Evolutionary conservation across 2,888 invertebrate genomes (phyloP).

Genomic region (Mystacides longicornis): DNA sequence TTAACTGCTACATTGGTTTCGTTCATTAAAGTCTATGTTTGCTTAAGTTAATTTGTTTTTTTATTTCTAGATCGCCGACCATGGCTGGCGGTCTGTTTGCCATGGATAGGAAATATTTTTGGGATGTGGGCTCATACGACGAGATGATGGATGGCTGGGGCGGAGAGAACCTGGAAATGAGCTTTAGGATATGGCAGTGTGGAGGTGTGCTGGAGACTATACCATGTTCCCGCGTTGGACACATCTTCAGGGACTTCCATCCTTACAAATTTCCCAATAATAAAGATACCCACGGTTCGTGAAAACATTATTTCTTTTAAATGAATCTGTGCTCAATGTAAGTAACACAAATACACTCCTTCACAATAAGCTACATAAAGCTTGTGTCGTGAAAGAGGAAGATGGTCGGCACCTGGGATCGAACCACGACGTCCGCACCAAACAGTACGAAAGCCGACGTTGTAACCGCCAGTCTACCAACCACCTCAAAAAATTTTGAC

Average conservation of each 20-base stretch:
- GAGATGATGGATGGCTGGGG: slow-evolving; percentile 97
- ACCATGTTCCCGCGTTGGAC: slow-evolving; percentile 93
- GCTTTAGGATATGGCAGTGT: slow-evolving; percentile 82
- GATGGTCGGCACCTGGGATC: no score
- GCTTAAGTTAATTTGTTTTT: no score
- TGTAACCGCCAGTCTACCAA: no score
- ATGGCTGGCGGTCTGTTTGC: slow-evolving; percentile 99
- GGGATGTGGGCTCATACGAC: slow-evolving; percentile 93
- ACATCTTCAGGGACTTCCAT: slow-evolving; percentile 91
- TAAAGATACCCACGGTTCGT: slow-evolving; percentile 78
- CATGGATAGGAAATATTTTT: slow-evolving; percentile 86
- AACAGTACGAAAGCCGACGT: no score
- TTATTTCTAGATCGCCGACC: slow-evolving; percentile 65
- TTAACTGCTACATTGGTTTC: no score
- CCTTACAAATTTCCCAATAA: slow-evolving; percentile 87
- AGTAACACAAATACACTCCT: no score
- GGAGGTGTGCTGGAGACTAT: slow-evolving; percentile 91
- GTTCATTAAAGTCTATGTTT: no score
- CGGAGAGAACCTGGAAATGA: slow-evolving; percentile 96
- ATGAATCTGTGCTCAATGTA: no score
- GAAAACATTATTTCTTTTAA: neutral
- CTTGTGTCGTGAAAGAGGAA: no score
- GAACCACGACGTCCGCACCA: no score
- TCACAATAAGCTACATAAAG: no score
- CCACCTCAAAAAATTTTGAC: no score